Conservation (phyloP, 1,140 invertebrate species). For the Camponotus floridanus region DNA sequence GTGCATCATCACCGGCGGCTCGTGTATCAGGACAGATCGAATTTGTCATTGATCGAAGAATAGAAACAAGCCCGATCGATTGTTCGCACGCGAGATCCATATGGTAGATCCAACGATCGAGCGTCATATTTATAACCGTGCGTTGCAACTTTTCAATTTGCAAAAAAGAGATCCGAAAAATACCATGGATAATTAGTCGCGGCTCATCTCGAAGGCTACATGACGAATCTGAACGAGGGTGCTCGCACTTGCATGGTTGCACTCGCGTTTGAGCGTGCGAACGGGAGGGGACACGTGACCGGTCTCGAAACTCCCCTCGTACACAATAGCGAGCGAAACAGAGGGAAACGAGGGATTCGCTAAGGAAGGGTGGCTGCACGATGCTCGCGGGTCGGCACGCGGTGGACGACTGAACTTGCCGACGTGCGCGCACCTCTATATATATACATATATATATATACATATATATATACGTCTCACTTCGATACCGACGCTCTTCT, state of each 20-base stretch:
- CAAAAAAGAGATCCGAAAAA: not conserved
- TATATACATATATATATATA: slow-evolving; percentile 79
- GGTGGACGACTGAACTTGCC: slow-evolving; percentile 79
- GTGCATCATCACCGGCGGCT: not conserved
- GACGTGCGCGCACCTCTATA: slow-evolving; percentile 79
- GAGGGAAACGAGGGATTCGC: slow-evolving; percentile 20
- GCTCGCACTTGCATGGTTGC: slow-evolving; percentile 68
- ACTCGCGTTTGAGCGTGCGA: slow-evolving; percentile 65
- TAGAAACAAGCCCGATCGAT: not conserved
- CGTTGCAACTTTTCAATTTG: not conserved
- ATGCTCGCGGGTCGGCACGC: slow-evolving; percentile 79
- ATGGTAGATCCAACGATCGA: not conserved
- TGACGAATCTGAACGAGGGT: slow-evolving; percentile 41
- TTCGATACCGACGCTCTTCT: slow-evolving; percentile 78
- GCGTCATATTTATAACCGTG: not conserved
- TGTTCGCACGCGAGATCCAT: not conserved
- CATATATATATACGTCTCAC: slow-evolving; percentile 78
- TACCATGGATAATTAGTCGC: slow-evolving; percentile 39
- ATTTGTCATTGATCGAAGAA: not conserved
- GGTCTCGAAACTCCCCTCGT: not conserved
- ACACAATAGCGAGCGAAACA: slow-evolving; percentile 37
- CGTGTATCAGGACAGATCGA: not conserved
- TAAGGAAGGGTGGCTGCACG: slow-evolving; percentile 67
- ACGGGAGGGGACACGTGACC: slow-evolving; percentile 66
- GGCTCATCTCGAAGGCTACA: slow-evolving; percentile 34